Evolutionary conservation across 53 echinoderm and acorn worm species (phyloP), one percentile per base, ranked within the genome.

Genomic region (Luidia sarsii): DNA sequence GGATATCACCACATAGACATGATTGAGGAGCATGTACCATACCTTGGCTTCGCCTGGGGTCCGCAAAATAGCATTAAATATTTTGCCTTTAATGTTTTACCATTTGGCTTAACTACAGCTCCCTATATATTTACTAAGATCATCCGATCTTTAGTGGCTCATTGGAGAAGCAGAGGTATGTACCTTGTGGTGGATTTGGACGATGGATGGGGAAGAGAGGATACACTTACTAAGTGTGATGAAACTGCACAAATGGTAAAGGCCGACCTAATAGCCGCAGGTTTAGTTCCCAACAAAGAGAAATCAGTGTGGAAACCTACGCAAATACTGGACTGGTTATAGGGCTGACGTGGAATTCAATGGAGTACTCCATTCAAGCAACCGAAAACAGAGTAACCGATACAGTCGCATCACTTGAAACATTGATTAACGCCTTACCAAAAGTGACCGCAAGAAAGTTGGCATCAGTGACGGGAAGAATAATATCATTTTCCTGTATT

Each of bases 81-180:
- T 35, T 70, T 71, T 71, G 24, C 49, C 1, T 71, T 83, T 35
- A 23, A 70, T 14, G 86, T 86, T 24, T 60, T 87, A 23, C 87
- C 87, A 10, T 87, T 87, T 70, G 87, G 81, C 20, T 59, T 87
- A 33, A 70, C 49, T 15, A n/a, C 73, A 21, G 73, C 80, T 29
- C 81, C 88, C 20, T 88, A 74, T 33, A 82, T 88, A n/a, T 87
- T 81, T 59, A 88, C 82, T 37, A 88, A 88, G 41, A 24, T 52
- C 18, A 6, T 88, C 1, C 37, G 82, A 57, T 57, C 74, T 1
- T 24, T 88, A 4, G 88, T 88, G 9, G 73, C 65, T 11, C 15
- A 62, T 48, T 88, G 88, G 88, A 71, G 82, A 46, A 53, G 57
- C 16, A 72, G 39, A 50, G 64, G 52, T 38, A 32, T 87, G 25